Evolutionary conservation across 2,888 invertebrate genomes (phyloP).

Genomic region (Leucophenga montana): DNA sequence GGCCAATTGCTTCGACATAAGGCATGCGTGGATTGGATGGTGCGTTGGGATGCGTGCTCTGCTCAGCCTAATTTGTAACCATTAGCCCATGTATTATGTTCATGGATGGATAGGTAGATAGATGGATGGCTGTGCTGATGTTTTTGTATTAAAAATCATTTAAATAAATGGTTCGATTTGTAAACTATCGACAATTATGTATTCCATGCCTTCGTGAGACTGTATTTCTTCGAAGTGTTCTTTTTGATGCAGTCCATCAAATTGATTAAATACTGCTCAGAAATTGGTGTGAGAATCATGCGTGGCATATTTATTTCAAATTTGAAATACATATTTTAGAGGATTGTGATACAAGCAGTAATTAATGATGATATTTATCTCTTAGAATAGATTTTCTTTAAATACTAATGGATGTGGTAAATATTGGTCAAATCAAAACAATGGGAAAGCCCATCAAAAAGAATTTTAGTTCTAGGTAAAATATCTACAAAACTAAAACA

Average conservation of each 20-base stretch:
- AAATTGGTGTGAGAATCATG: neutral
- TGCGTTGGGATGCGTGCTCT: conserved; percentile 39
- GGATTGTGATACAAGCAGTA: too few species aligned
- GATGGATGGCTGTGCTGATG: conserved; percentile 55
- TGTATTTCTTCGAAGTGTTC: neutral
- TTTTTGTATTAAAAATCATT: conserved; percentile 64
- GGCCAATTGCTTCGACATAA: conserved; percentile 37
- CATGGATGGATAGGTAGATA: conserved; percentile 31
- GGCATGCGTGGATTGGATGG: conserved; percentile 34
- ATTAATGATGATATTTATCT: too few species aligned
- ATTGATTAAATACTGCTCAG: too few species aligned
- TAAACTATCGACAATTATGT: conserved; percentile 14
- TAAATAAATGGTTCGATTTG: conserved; percentile 57
- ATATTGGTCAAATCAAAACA: too few species aligned
- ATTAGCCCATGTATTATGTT: conserved; percentile 65
- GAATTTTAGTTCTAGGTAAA: too few species aligned
- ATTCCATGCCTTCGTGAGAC: neutral
- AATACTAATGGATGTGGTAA: too few species aligned
- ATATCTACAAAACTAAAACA: too few species aligned
- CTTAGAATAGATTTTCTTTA: too few species aligned
- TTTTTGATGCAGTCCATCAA: neutral
- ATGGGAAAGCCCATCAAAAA: too few species aligned
- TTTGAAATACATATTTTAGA: neutral
- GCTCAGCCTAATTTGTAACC: conserved; percentile 67
- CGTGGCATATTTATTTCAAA: neutral